Evolutionary conservation across 2,888 invertebrate genomes (phyloP).

Genomic region (Malthinus flaveolus): DNA sequence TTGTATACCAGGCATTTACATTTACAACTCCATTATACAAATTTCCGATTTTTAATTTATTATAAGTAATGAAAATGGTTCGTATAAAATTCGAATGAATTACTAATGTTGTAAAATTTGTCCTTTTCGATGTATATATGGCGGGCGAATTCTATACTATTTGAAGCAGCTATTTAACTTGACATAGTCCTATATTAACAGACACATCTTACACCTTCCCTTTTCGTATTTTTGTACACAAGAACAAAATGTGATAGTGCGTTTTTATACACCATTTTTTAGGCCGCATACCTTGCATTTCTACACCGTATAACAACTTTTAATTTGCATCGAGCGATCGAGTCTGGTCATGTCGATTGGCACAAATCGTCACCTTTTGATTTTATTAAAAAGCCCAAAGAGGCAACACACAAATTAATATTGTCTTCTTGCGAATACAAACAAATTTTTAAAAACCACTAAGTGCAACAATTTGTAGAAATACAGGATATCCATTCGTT

Average conservation of each 20-base stretch:
- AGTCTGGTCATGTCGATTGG: conserved; percentile 13
- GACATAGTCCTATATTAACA: conserved; percentile 21
- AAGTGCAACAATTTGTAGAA: conserved; percentile 14
- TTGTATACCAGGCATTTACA: conserved; percentile 6
- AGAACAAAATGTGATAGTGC: conserved; percentile 13
- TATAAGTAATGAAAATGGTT: conserved; percentile 13
- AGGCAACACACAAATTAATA: background rate
- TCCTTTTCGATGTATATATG: conserved; percentile 52
- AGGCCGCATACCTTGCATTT: conserved; percentile 28
- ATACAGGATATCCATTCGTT: conserved; percentile 15
- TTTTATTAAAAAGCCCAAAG: conserved; percentile 4
- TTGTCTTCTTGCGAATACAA: background rate
- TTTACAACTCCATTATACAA: conserved; percentile 10
- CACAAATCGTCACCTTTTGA: conserved; percentile 19
- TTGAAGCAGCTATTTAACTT: conserved; percentile 31
- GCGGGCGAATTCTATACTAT: conserved; percentile 49
- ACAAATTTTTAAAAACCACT: background rate
- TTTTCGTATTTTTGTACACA: conserved; percentile 23
- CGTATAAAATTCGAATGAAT: conserved; percentile 26
- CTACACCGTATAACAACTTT: conserved; percentile 7
- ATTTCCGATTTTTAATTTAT: conserved; percentile 1
- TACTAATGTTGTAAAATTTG: conserved; percentile 25
- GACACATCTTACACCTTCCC: conserved; percentile 35
- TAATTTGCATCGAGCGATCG: no score
- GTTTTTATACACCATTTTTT: conserved; percentile 10